A percentile compares a stretch with the other conserved stretches of the same genome.
Evolutionary conservation across 2,888 invertebrate species (phyloP).

Genomic region (Dinocampus coccinellae): DNA sequence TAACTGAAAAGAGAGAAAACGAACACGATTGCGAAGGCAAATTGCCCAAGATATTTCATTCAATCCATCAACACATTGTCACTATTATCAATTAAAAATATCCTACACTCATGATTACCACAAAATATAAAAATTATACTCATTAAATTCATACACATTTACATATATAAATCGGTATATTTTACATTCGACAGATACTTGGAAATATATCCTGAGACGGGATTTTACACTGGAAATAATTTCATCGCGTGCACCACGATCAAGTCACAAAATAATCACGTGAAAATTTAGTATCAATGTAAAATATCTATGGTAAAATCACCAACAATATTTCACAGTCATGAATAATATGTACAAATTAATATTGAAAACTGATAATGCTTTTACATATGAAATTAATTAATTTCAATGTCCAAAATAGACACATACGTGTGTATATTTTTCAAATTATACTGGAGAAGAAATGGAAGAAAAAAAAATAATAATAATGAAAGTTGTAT

Average conservation of each 20-base stretch:
- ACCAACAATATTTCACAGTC: not conserved
- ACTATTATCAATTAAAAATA: too few relatives aligned
- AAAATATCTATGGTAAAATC: not conserved
- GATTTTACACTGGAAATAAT: constrained; percentile 16
- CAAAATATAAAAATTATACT: too few relatives aligned
- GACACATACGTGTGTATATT: constrained; percentile 38
- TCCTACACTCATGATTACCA: too few relatives aligned
- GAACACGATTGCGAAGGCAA: not conserved
- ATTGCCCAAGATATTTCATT: not conserved
- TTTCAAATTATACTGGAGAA: not conserved
- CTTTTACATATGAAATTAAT: constrained; percentile 44
- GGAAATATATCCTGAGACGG: not conserved
- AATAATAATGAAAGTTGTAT: too few relatives aligned
- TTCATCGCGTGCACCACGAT: constrained; percentile 32
- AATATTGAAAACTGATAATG: not conserved
- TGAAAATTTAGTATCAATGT: constrained; percentile 24
- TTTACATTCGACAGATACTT: not conserved
- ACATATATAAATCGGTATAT: not conserved
- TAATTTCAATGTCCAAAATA: constrained; percentile 31
- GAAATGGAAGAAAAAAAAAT: not conserved
- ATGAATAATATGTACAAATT: too few relatives aligned
- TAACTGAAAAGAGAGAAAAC: constrained; percentile 34
- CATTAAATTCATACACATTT: too few relatives aligned
- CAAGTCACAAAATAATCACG: constrained; percentile 5
- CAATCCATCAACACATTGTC: not conserved